Evolutionary conservation across 2,113 vertebrate species (phyloP), one percentile per base, ranked within the genome.

Genomic region (Neomonachus schauinslandi): DNA sequence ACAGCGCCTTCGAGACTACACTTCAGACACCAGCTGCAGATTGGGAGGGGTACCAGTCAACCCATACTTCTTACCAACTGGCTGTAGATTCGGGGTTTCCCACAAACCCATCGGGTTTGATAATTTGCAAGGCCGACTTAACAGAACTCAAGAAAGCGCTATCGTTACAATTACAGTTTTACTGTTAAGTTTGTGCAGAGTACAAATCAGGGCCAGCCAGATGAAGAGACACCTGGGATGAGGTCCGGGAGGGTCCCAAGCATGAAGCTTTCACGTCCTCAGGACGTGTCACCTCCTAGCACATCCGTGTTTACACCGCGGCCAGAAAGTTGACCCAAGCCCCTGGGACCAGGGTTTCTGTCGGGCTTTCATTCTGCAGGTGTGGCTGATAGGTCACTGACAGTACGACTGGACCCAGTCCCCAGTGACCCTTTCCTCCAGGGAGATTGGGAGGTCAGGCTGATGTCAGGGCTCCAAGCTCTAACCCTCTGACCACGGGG

Each of bases 381-480:
- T 19, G 13, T 53, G 42, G 39, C 24, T 81, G 31, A 22, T 4
- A 28, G 49, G 39, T 39, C 4, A 21, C 22, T 24, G 3, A 7
- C 14, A 19, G 11, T 14, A 4, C 28, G 16, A n/a, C 10, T n/a
- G 0, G 4, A 18, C 31, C 26, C 12, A 2, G 0, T 53, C 16
- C 39, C 24, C 46, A 42, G 16, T 4, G 2, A 4, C 4, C 0
- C 15, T 63, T 18, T 2, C 11, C 8, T 76, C 28, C 19, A 67
- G n/a, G 46, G 51, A 76, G 33, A 16, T 15, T 42, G 36, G 4
- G 33, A 51, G 57, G 49, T 87, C 88, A 87, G 46, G 42, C 24
- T 67, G 28, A 67, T 55, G 36, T 53, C n/a, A 26, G 49, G 77
- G 4, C 11, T 24, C 31, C 36, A 42, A 85, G 46, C 19, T 18